A percentile compares a stretch with the other conserved stretches of the same genome.
Evolutionary conservation across 2,113 vertebrate genomes (phyloP).

Genomic region (Atrichornis clamosus): DNA sequence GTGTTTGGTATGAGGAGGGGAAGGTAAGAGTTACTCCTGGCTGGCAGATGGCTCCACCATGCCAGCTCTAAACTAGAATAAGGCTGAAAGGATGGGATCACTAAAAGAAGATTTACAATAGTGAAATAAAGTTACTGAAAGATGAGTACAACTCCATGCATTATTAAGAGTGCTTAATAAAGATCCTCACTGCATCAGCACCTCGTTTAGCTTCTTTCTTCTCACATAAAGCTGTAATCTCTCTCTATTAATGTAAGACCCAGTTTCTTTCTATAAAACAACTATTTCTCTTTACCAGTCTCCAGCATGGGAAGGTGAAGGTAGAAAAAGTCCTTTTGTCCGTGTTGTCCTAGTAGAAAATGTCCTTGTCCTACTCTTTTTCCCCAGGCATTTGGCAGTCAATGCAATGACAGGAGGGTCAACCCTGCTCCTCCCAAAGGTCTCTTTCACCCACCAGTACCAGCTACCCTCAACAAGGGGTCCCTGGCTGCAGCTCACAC

Average conservation of each 20-base stretch:
- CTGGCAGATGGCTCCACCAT: not conserved
- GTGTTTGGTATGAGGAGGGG: not conserved
- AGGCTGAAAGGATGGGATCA: not conserved
- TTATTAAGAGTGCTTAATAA: conserved; percentile 24
- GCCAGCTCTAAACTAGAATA: not conserved
- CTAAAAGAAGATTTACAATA: conserved; percentile 22
- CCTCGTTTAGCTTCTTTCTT: not conserved
- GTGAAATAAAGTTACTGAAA: not conserved
- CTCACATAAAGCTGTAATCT: conserved; percentile 6
- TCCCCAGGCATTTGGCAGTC: not conserved
- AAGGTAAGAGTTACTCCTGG: not conserved
- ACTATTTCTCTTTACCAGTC: not conserved
- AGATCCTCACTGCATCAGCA: conserved; percentile 13
- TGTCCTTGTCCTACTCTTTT: not conserved
- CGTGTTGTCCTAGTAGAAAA: not conserved
- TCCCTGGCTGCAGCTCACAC: not conserved
- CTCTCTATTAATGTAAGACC: not conserved
- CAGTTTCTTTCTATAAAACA: not conserved
- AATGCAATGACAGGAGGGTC: not conserved
- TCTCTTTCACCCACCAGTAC: not conserved
- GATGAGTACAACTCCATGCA: not conserved
- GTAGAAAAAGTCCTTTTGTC: not conserved
- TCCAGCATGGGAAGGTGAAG: not conserved
- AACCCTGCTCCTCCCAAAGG: not conserved
- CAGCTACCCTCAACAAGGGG: not conserved